Base-by-base conservation (phyloP, 2,113 vertebrate genomes). In the Parotia lawesii region DNA sequence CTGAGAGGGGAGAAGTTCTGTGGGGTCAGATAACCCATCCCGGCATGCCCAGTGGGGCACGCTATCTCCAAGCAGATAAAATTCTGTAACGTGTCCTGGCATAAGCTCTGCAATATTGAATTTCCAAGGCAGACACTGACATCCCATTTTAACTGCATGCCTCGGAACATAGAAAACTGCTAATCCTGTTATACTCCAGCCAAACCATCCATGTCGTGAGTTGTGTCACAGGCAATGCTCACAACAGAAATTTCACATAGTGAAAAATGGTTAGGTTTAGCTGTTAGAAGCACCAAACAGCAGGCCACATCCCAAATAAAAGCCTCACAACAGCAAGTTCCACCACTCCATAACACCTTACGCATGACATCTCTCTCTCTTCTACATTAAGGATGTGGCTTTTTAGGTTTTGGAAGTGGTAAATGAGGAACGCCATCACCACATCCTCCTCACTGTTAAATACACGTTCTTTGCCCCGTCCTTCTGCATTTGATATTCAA, bases 41-140 rank as follows among this genome's bases (percentile, higher is more conserved):
- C 4, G 0, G 25, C 28, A 29, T 5, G 47, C 42, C 42, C 42
- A 48, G 17, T 4, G 5, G 29, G 27, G 25, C 48, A 73, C 0
- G 1, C 33, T 29, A 11, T 28, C 76, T 80, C 57, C 67, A 79
- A 62, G 54, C 62, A 79, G 35, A 61, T 17, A 62, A 70, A 94
- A 73, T 47, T 50, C 74, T n/a, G 37, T 31, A 25, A 35, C 6
- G 11, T 1, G 0, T 33, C 35, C 71, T 42, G 25, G 48, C 29
- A 53, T 70, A 50, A 76, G 29, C 51, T 83, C 48, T 76, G 67
- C 33, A 65, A 54, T 12, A 54, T 42, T 44, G 18, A 31, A 38
- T 58, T 82, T 71, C 60, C 3, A 1, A 87, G 29, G 29, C 28
- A 79, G 54, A 57, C 0, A 0, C 2, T 33, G 28, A 72, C 35